phyloP scores from a whole-genome alignment of 2,888 invertebrate species.

The Ormyrus rosae region DNA sequence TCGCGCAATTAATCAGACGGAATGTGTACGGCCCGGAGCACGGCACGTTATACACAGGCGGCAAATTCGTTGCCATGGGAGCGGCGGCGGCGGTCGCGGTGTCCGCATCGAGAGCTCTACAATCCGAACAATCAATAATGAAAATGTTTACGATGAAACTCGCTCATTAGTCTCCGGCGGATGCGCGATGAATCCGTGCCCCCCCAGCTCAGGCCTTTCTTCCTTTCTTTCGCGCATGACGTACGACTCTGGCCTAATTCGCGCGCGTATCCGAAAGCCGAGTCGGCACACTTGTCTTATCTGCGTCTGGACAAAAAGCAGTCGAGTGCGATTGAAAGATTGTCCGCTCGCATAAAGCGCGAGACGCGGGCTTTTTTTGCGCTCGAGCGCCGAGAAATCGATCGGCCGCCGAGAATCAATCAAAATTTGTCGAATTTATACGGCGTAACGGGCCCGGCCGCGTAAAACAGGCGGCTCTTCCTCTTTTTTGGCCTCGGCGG shows the following conservation, averaged over 20 bases:
- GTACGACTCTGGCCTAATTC: conserved; percentile 3
- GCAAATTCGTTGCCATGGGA: conserved; percentile 50
- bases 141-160: conserved; percentile 40
- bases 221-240: background rate
- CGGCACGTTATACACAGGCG: conserved; percentile 9
- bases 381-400: conserved; percentile 18
- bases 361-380: conserved; percentile 2
- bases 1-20: conserved; percentile 58
- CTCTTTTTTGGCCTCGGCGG: background rate
- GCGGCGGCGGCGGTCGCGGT: background rate
- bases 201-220: background rate
- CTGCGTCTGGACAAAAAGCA: background rate
- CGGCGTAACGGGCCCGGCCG: conserved; percentile 4
- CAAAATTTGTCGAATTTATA: conserved; percentile 45
- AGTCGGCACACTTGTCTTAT: conserved; percentile 38
- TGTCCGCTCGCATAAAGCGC: background rate
- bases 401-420: conserved; percentile 30
- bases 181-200: background rate
- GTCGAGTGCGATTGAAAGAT: conserved; percentile 2
- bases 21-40: conserved; percentile 43
- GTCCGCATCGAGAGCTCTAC: background rate
- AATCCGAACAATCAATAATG: conserved; percentile 50
- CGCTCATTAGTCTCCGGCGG: conserved; percentile 27
- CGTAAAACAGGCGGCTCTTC: conserved; percentile 8
- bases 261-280: background rate